phyloP scores from a whole-genome alignment of 2,888 invertebrate genomes.

The Troides aeacus region DNA sequence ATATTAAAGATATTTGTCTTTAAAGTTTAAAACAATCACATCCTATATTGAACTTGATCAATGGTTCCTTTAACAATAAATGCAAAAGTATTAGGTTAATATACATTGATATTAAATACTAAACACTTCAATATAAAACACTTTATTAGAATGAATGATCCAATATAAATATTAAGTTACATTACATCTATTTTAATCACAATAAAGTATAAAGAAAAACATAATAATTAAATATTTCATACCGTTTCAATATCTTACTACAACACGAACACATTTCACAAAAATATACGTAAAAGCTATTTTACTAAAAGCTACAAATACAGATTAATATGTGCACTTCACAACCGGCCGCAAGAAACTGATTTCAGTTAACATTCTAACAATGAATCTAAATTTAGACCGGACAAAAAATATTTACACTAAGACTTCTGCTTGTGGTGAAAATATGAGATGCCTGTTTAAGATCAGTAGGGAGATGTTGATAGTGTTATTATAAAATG shows the following conservation, averaged over 20 bases:
- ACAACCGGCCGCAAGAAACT: constrained; percentile 27
- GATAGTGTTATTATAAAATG: constrained; percentile 13
- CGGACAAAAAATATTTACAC: constrained; percentile 37
- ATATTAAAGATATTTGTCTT: too few species aligned
- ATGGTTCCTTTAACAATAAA: too few species aligned
- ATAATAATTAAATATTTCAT: neutral
- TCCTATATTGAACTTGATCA: too few species aligned
- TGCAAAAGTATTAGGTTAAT: too few species aligned
- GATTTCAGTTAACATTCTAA: constrained; percentile 27
- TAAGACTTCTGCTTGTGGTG: constrained; percentile 30
- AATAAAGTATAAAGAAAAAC: neutral
- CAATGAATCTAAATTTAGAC: constrained; percentile 34
- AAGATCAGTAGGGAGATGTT: constrained; percentile 19
- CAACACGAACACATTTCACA: constrained; percentile 36
- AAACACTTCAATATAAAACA: too few species aligned
- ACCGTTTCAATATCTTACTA: constrained; percentile 26
- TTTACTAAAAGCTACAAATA: neutral
- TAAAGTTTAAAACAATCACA: too few species aligned
- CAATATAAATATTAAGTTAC: too few species aligned
- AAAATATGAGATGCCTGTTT: constrained; percentile 32
- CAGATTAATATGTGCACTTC: constrained; percentile 1
- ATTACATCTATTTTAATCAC: too few species aligned
- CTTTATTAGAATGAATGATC: too few species aligned
- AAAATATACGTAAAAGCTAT: neutral
- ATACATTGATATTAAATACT: too few species aligned